A percentile compares a stretch with the other conserved stretches of the same genome.
These are phyloP conservation scores for Numenius phaeopus DNA, from an alignment of 2,797 vertebrate genomes.

Conservation along the genomic window DNA sequence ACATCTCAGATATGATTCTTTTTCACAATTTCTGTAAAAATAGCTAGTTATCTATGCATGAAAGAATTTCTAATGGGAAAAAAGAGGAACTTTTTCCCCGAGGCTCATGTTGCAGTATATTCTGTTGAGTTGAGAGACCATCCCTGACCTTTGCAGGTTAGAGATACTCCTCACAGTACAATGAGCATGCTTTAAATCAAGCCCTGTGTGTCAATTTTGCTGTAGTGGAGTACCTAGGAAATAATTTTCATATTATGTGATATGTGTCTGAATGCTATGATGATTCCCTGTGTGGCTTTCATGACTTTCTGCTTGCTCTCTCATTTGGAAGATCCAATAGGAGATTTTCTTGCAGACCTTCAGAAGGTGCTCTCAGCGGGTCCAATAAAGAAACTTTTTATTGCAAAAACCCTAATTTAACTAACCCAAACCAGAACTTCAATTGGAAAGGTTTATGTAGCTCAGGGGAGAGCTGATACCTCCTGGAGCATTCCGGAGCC, in stretches of 20 bases:
- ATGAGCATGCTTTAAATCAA: neutral
- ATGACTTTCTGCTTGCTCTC: neutral
- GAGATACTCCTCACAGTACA: neutral
- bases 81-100: neutral
- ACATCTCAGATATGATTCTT: neutral
- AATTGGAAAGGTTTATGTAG: neutral
- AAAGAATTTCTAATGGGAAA: neutral
- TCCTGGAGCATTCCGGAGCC: neutral
- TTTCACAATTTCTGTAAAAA: slow-evolving; percentile 27
- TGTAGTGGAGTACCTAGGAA: neutral
- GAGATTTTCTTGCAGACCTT: neutral
- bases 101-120: neutral
- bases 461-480: neutral
- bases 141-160: neutral
- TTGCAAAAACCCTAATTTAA: neutral
- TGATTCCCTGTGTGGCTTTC: neutral
- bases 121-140: neutral
- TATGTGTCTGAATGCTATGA: neutral
- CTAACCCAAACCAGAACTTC: neutral
- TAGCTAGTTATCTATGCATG: neutral
- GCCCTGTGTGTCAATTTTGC: neutral
- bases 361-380: neutral
- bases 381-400: neutral
- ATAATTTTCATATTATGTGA: neutral
- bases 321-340: neutral